Evolutionary conservation across 2,797 vertebrate species (phyloP), one percentile per base, ranked within the genome.

Genomic region (Kryptolebias ocellatus): DNA sequence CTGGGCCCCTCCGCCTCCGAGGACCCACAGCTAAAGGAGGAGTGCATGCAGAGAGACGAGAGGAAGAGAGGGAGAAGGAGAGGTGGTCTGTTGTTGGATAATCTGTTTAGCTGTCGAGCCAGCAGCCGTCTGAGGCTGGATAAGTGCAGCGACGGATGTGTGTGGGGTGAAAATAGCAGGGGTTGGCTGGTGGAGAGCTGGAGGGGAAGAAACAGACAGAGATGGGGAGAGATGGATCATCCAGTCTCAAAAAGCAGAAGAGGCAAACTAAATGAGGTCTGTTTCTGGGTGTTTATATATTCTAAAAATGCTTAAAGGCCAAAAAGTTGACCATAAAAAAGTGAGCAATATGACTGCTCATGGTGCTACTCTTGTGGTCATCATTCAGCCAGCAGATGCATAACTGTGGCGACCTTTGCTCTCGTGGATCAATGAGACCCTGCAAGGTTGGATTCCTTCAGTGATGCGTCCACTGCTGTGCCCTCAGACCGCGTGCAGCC

Each of bases 41-140:
- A 89, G 86, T 78, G 87, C 84, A 76, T 68, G 76, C 66, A 89
- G 75, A 81, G 84, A 83, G 61, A 60, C 58, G 58, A 18, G 70
- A 74, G 80, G 53, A 58, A 74, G 93, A 92, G 93, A 93, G 93
- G 83, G 89, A 95, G 93, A 85, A 94, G 83, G 85, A 96, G 96
- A 95, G 96, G 95, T 97, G 95, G 95, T 98, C 97, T 97, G 95
- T 98, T 98, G 96, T 98, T 94, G 93, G 93, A 91, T 96, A 98
- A 99, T 99, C 96, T 93, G 90, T 93, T 94, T 95, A 93, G 90
- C 94, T 93, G 92, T 96, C 93, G 88, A 96, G 95, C 96, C 96
- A 97, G 96, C 98, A 97, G 96, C 95, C 94, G 85, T 94, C 93
- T 93, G 90, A 92, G 87, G 91, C 90, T 89, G 88, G 92, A 93